A percentile compares a stretch with the other conserved stretches of the same genome.
Conservation (phyloP, 1,140 invertebrate species). For the Pseudomyrmex pallidus region DNA sequence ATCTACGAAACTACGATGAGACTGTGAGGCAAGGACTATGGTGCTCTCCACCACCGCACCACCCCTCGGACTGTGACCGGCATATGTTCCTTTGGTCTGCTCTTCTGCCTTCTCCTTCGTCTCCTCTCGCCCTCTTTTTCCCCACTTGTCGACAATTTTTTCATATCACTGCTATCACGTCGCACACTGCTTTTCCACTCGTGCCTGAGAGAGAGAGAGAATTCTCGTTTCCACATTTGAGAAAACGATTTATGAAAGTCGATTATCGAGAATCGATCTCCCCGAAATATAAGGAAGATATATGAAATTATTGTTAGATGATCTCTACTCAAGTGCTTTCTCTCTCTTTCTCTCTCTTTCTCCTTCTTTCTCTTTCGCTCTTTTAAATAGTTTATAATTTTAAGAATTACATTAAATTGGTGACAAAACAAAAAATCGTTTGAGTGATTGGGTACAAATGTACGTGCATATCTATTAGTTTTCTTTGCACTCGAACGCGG, state of each 20-base stretch:
- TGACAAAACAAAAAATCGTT: neutral
- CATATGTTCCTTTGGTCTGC: slow-evolving; percentile 75
- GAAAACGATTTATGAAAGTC: slow-evolving; percentile 10
- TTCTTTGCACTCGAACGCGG: neutral
- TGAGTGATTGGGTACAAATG: neutral
- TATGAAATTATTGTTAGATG: slow-evolving; percentile 4
- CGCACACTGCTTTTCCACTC: slow-evolving; percentile 64
- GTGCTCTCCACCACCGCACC: slow-evolving; percentile 17
- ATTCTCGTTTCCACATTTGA: neutral
- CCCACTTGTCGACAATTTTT: slow-evolving; percentile 64
- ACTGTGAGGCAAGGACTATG: slow-evolving; percentile 73
- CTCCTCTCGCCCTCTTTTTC: slow-evolving; percentile 6
- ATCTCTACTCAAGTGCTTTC: slow-evolving; percentile 2
- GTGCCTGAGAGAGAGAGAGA: slow-evolving; percentile 68
- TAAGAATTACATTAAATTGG: neutral
- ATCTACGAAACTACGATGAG: slow-evolving; percentile 75
- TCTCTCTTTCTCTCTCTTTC: no score
- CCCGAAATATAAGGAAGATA: no score
- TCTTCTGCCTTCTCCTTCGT: slow-evolving; percentile 63
- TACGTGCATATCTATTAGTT: neutral
- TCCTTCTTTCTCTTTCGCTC: no score
- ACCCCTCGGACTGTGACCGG: slow-evolving; percentile 57
- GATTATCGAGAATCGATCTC: neutral
- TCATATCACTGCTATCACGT: slow-evolving; percentile 70
- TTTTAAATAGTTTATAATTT: neutral